Percentiles rank a stretch among this genome's conserved stretches.
Evolutionary conservation across 23 tunicate genomes (phyloP).

Genomic region (Trididemnum miniatum): DNA sequence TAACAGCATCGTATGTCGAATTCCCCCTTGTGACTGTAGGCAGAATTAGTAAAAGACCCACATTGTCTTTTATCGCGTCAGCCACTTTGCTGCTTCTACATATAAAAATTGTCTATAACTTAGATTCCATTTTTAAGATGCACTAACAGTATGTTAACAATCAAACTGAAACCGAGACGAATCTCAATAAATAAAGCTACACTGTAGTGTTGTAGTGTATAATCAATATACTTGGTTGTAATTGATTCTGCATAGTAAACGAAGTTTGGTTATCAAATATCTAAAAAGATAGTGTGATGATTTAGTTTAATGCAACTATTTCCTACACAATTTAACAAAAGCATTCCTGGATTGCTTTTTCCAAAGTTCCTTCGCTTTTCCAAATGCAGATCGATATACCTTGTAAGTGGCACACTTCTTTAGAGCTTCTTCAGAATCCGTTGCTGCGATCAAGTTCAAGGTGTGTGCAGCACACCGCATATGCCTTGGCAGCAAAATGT

Average conservation of each 20-base stretch:
- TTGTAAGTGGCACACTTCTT: not conserved
- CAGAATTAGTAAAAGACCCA: not conserved
- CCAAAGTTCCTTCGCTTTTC: constrained; percentile 18
- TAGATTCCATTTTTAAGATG: no score
- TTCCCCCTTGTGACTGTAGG: not conserved
- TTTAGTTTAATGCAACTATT: no score
- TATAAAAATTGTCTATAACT: not conserved
- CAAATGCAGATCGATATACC: not conserved
- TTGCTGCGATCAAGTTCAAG: not conserved
- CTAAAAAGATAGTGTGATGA: no score
- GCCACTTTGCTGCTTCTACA: constrained; percentile 1
- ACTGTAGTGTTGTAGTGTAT: no score
- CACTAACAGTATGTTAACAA: no score
- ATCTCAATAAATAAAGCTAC: no score
- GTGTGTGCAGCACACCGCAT: constrained; percentile 26
- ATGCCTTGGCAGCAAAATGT: constrained; percentile 13
- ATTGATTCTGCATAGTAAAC: no score
- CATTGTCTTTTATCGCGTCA: not conserved
- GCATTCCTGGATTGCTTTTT: constrained; percentile 27
- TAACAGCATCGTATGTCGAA: not conserved
- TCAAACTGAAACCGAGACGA: no score
- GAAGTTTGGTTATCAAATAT: no score
- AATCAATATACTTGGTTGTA: no score
- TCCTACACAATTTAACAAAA: no score
- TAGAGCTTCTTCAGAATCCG: constrained; percentile 4